Evolutionary conservation across 2,888 invertebrate genomes (phyloP), one percentile per base, ranked within the genome.

Genomic region (Oligia strigilis): DNA sequence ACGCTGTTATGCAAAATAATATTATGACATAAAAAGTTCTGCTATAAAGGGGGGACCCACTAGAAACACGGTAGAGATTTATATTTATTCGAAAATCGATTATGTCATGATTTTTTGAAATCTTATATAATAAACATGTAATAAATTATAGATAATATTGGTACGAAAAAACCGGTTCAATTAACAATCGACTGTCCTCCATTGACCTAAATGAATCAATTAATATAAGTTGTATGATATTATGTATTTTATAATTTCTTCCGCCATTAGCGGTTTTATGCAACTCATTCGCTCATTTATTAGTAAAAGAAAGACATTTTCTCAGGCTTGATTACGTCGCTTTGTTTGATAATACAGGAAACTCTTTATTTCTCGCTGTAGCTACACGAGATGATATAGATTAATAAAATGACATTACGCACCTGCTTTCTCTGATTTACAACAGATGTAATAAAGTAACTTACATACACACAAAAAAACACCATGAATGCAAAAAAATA

Each of bases 181-280:
- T 40, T 66, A 40, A 14, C 6, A 36, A 66, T n/a, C 19, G 11
- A 62, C 36, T 58, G 43, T 78, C 77, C 81, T 74, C 72, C 19
- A 71, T 6, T 73, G 83, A 82, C 87, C 83, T 55, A 62, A 43
- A 80, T 83, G 67, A 83, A 85, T 87, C 80, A 46, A 80, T 81
- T 76, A 69, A 65, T 65, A 14, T 13, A 1, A 64, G 6, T 40
- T 52, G 52, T 17, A 19, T 52, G 52, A 5, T 52, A 52, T 60
- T 13, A 70, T 49, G 29, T 13, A n/a, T 69, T 60, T 72, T 55
- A 69, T 72, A 55, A 80, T 71, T 73, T 60, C 69, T 79, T 82
- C 80, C 77, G 79, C 46, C 0, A 60, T 75, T 79, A 43, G 23
- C 29, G 52, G 72, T 73, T 75, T 84, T 76, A 78, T 71, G 79